Evolutionary conservation across 2,888 invertebrate species (phyloP), one percentile per base, ranked within the genome.

Genomic region (Lathronympha strigana): DNA sequence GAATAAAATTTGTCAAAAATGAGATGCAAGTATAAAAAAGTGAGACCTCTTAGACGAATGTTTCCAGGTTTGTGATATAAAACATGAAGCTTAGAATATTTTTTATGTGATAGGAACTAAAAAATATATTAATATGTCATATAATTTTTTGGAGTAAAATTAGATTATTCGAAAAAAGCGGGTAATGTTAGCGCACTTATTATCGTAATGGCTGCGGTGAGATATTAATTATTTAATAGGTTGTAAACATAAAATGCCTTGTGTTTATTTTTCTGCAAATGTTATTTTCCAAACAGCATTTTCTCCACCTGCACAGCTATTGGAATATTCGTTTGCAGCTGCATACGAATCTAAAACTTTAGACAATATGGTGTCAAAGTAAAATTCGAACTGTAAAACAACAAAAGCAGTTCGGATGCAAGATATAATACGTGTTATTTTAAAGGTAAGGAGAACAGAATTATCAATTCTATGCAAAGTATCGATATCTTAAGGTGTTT

Each of bases 361-460:
- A 28, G 17, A 28, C 23, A 15, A 43, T 15, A 36, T 45, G 25
- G 33, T 47, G 36, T 54, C 45, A 61, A 57, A 17, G 17, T 21
- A 45, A 17, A 40, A 43, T 33, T 28, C 21, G 28, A 57, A 63
- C 23, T 45, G 50, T 43, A 63, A 9, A 58, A 58, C 45, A 57
- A 51, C 43, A 40, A 15, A 55, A n/a, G 8, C 2, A 19, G 11
- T 15, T n/a, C n/a, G n/a, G n/a, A 15, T 17, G 21, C 15, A 28
- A 55, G 40, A 25, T 6, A 47, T 40, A 62, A 50, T 50, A 43
- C 31, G 5, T 17, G 23, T 11, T 47, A 5, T 33, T 45, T 28
- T 21, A 21, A 63, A 50, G 50, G 58, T 31, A n/a, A 63, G n/a
- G n/a, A n/a, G n/a, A 58, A 54, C 23, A 54, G 13, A 54, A 62